These are phyloP conservation scores for Tetranychus piercei DNA, from an alignment of 2,888 invertebrate genomes.

Conservation along the genomic window DNA sequence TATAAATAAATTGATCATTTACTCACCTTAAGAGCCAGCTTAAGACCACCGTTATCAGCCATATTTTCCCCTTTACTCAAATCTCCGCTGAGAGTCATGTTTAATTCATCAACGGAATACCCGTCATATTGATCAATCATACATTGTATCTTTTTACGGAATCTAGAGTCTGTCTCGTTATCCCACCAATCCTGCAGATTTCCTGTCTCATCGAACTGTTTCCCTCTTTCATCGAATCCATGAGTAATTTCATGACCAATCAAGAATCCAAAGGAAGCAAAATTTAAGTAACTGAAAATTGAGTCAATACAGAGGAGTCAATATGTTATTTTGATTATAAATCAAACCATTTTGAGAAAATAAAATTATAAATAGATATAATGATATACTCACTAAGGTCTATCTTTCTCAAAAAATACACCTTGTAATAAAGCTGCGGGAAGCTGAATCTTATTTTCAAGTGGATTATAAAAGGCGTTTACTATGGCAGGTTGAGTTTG, in stretches of 20 bases:
- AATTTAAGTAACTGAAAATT: constrained; percentile 21
- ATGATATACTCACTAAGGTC: constrained; percentile 26
- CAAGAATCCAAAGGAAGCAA: constrained; percentile 28
- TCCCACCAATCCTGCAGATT: constrained; percentile 88
- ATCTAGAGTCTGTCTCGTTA: constrained; percentile 41
- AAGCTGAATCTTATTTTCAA: constrained; percentile 54
- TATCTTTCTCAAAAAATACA: constrained; percentile 31
- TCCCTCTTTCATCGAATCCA: constrained; percentile 32
- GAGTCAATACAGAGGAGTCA: neutral
- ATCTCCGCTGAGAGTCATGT: constrained; percentile 50
- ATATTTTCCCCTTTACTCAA: constrained; percentile 87
- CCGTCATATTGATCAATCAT: constrained; percentile 85
- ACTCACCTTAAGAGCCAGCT: constrained; percentile 35
- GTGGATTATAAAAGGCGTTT: constrained; percentile 65
- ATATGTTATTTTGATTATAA: neutral
- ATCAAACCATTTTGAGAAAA: no score
- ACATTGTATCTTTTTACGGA: constrained; percentile 14
- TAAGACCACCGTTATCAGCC: constrained; percentile 81
- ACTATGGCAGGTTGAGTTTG: constrained; percentile 65
- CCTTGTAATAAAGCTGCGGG: constrained; percentile 28
- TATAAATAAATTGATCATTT: neutral
- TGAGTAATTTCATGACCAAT: constrained; percentile 36
- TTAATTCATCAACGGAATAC: constrained; percentile 51
- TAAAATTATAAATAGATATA: neutral
- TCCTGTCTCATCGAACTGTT: constrained; percentile 80